Conservation (phyloP, 2,888 invertebrate genomes). For the Julus scanicus region DNA sequence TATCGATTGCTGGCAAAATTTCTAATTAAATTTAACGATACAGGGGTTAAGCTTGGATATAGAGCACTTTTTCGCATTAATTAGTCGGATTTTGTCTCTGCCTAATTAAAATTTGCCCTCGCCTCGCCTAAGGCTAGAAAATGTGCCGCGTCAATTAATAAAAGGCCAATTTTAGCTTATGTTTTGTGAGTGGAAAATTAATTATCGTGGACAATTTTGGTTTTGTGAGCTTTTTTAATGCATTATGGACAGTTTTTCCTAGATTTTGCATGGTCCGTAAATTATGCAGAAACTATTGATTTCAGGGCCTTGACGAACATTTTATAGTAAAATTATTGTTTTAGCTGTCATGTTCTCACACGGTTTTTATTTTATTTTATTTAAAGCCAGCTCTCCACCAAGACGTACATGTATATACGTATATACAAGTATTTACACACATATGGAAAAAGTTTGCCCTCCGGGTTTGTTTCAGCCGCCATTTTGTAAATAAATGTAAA, state of each 20-base stretch:
- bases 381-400: too few relatives aligned
- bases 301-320: too few relatives aligned
- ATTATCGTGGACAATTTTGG: not conserved
- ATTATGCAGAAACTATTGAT: too few relatives aligned
- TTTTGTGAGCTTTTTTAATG: not conserved
- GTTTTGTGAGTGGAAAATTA: constrained; percentile 1
- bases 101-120: constrained; percentile 26
- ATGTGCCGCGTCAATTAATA: not conserved
- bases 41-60: constrained; percentile 28
- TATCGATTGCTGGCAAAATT: constrained; percentile 29
- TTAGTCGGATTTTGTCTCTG: constrained; percentile 39
- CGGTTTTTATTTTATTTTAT: too few relatives aligned
- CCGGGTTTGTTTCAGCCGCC: too few relatives aligned
- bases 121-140: not conserved
- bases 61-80: constrained; percentile 36
- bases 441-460: too few relatives aligned
- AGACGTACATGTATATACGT: too few relatives aligned
- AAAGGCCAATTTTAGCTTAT: not conserved
- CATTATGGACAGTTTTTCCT: not conserved
- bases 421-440: too few relatives aligned
- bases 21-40: constrained; percentile 39
- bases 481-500: too few relatives aligned
- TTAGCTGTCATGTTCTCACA: too few relatives aligned
- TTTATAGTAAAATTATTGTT: too few relatives aligned
- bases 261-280: too few relatives aligned